Evolutionary conservation across 2,113 vertebrate genomes (phyloP), one percentile per base, ranked within the genome.

Genomic region (Miniopterus natalensis): DNA sequence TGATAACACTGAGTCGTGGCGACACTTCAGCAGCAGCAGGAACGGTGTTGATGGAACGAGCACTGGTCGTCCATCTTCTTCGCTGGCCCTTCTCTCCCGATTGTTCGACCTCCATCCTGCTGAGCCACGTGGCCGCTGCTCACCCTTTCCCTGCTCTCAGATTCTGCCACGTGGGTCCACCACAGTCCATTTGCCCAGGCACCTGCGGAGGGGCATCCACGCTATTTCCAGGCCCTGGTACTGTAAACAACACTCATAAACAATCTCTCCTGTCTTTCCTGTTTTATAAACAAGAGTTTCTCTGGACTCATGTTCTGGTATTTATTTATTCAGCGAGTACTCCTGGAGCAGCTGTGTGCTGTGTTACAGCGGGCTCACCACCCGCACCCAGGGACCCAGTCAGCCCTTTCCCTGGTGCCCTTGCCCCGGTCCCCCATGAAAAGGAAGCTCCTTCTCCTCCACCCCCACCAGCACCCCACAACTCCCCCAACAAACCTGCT

Each of bases 301-400:
- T 36, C 78, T 11, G 47, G 47, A 17, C 47, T 21, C 17, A 1
- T 4, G 68, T 45, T 40, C 57, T 4, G 27, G 17, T 83, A 3
- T 47, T 25, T 61, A 2, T 47, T 51, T 40, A 12, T 29, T 53
- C 14, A 14, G 40, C 27, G 25, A 14, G 59, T 10, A 17, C 11
- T 77, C 40, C 23, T 6, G 4, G 40, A 20, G 66, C n/a, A 14
- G 57, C 91, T 59, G 63, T 25, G 8, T 0, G 1, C 55, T 6
- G 2, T 6, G 59, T 51, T 13, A 0, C 23, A 17, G 53, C 17
- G 0, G 1, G 79, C 3, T 17, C 40, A 0, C 40, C 8, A 2
- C 27, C 57, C 57, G 1, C 65, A 14, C 1, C 9, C 61, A 27
- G 61, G 61, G 25, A 4, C 25, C 8, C 57, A 8, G 4, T 31